These are phyloP conservation scores for Drosophila borealis DNA, from an alignment of 2,888 invertebrate genomes.

Conservation along the genomic window DNA sequence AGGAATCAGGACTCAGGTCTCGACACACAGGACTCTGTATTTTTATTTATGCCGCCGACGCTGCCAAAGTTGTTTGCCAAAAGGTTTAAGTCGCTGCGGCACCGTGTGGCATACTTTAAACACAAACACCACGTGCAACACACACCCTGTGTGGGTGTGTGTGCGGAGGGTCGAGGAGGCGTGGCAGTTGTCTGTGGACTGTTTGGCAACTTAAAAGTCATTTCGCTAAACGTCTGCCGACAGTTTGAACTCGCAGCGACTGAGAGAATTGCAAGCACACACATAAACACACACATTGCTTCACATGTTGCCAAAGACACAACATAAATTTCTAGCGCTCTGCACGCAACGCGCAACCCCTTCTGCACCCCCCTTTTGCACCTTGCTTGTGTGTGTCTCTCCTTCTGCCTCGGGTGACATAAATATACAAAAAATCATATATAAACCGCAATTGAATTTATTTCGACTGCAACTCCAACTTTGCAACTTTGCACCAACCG, in stretches of 20 bases:
- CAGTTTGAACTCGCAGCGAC: conserved; percentile 58
- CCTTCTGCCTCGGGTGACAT: conserved; percentile 64
- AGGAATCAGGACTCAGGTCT: conserved; percentile 11
- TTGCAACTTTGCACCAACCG: conserved; percentile 53
- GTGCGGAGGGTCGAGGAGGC: conserved; percentile 28
- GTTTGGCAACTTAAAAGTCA: conserved; percentile 77
- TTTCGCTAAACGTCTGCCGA: conserved; percentile 75
- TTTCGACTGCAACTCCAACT: conserved; percentile 68
- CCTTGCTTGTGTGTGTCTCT: conserved; percentile 22
- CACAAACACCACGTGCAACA: conserved; percentile 55
- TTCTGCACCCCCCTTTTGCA: neutral
- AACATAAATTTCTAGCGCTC: conserved; percentile 73
- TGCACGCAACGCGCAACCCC: conserved; percentile 58
- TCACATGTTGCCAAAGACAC: conserved; percentile 77
- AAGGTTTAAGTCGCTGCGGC: conserved; percentile 74
- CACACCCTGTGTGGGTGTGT: conserved; percentile 3
- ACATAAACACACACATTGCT: conserved; percentile 23
- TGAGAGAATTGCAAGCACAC: conserved; percentile 1
- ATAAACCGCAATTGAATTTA: conserved; percentile 82
- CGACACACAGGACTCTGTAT: conserved; percentile 33
- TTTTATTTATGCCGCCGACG: conserved; percentile 76
- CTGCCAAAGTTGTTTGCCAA: conserved; percentile 80
- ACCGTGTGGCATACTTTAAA: conserved; percentile 75
- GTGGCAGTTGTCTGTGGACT: conserved; percentile 40
- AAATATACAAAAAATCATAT: conserved; percentile 75